These are phyloP conservation scores for Xylophagus ater DNA, from an alignment of 2,888 invertebrate species.

Conservation along the genomic window DNA sequence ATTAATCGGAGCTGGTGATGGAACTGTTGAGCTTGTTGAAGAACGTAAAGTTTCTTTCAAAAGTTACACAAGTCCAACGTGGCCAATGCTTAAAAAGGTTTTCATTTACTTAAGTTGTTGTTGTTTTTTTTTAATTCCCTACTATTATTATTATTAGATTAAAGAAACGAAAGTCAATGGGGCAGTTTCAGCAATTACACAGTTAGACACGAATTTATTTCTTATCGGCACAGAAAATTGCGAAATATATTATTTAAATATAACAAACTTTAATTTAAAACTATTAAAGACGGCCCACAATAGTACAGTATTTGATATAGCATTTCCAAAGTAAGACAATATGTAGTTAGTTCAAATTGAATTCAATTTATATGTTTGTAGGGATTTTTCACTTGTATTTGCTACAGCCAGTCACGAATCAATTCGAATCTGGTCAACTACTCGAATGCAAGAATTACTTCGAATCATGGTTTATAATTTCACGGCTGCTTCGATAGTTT, in stretches of 20 bases:
- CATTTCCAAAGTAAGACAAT: constrained; percentile 77
- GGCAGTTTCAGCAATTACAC: constrained; percentile 62
- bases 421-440: constrained; percentile 75
- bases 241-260: constrained; percentile 69
- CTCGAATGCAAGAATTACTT: constrained; percentile 64
- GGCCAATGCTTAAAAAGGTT: constrained; percentile 47
- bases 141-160: constrained; percentile 35
- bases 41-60: constrained; percentile 42
- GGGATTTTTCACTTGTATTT: constrained; percentile 72
- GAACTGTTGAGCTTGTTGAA: constrained; percentile 61
- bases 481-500: constrained; percentile 65
- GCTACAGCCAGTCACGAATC: constrained; percentile 77
- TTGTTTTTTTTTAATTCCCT: background rate
- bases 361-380: too few relatives aligned
- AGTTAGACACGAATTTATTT: constrained; percentile 48
- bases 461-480: constrained; percentile 81
- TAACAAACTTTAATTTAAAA: constrained; percentile 54
- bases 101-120: constrained; percentile 20
- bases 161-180: constrained; percentile 49
- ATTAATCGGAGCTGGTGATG: constrained; percentile 77
- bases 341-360: too few relatives aligned
- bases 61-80: constrained; percentile 42
- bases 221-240: constrained; percentile 65
- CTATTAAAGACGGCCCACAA: constrained; percentile 75
- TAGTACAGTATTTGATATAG: constrained; percentile 64